A percentile compares a stretch with the other conserved stretches of the same genome.
Conservation (phyloP, 2,888 invertebrate species). For the Chironomus riparius region DNA sequence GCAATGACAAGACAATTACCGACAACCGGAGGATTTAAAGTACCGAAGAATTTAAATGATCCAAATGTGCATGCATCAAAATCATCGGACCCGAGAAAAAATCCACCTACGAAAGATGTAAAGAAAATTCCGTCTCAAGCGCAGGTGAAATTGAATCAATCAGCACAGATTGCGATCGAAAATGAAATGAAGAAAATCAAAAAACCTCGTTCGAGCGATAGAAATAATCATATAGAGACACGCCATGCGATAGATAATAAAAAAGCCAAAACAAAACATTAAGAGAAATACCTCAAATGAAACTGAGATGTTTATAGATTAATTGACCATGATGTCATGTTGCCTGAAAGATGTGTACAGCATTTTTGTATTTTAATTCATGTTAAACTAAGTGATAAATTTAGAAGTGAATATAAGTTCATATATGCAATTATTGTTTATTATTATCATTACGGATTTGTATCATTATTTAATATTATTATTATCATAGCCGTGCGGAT, state of each 20-base stretch:
- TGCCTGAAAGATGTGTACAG: no score
- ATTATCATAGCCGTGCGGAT: no score
- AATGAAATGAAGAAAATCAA: conserved; percentile 16
- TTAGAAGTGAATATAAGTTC: no score
- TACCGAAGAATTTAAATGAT: neutral
- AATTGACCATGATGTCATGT: no score
- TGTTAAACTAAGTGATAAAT: no score
- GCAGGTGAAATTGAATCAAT: conserved; percentile 14
- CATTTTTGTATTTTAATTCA: no score
- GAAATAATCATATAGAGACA: neutral
- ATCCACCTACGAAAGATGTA: neutral
- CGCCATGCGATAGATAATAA: conserved; percentile 15
- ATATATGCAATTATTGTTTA: no score
- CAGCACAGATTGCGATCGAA: neutral
- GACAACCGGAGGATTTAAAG: no score
- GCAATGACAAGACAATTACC: no score
- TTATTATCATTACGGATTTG: no score
- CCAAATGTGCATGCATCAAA: neutral
- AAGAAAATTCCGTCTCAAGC: conserved; percentile 14
- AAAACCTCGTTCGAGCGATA: conserved; percentile 10
- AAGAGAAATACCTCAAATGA: neutral
- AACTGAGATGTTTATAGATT: neutral
- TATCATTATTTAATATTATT: no score
- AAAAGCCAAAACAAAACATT: conserved; percentile 17
- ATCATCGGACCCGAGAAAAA: neutral